Evolutionary conservation across 2,888 invertebrate species (phyloP), one percentile per base, ranked within the genome.

Genomic region (Unio pictorum): DNA sequence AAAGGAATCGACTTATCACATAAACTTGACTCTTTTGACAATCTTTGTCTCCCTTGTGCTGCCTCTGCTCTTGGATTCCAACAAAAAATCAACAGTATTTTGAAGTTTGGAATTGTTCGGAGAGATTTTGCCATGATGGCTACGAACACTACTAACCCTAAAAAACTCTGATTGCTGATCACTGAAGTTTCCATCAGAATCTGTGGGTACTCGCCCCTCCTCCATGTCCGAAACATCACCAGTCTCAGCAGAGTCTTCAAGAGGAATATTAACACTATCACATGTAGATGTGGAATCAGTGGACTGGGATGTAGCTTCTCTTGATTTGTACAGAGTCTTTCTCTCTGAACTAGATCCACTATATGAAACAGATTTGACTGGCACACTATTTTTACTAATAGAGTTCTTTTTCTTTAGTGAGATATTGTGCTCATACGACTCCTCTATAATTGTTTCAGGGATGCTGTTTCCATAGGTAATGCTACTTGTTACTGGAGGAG

Each of bases 361-460:
- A 45, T 45, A 11, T 45, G 8, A 11, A 45, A 45, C 15, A 45
- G 45, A 45, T 15, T 45, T 45, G 45, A 45, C 15, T 45, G 45
- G 45, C 15, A 45, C 45, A 45, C 45, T 45, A 15, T 45, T 45
- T 45, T 15, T 45, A 45, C 45, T 45, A 45, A 45, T 3, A 45
- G 45, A 45, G 45, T 15, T 45, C 45, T 11, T 45, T 45, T 45
- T 45, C 45, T 45, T 45, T 15, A 45, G 3, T 0, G 45, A 45
- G 5, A 78, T 74, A 45, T 75, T 74, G 18, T 78, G 66, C 59
- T 78, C 78, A 23, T 81, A 78, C 20, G 79, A 77, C 66, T 85
- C 85, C 64, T 84, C 84, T 56, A 80, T 73, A 56, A 85, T 85
- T 15, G 85, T 84, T 69, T 84, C 85, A 20, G 83, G 82, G 23